Conservation (phyloP, 2,113 vertebrate genomes). For the Lepisosteus osseus region DNA sequence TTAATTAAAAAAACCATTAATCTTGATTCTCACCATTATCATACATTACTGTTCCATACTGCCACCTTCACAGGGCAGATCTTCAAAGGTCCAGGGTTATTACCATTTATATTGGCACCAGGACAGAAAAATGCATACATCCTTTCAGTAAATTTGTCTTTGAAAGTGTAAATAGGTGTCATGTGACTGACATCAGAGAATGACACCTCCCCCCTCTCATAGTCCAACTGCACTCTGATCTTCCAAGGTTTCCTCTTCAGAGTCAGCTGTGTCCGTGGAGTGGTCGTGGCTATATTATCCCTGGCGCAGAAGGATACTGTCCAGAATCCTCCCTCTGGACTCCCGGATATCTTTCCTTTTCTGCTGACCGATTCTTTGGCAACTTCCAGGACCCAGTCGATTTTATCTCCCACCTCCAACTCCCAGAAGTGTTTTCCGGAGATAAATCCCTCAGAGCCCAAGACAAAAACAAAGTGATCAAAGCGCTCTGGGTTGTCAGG, state of each 20-base stretch:
- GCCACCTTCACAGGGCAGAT: conserved; percentile 65
- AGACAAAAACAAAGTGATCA: conserved; percentile 66
- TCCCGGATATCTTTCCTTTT: conserved; percentile 64
- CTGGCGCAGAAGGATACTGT: conserved; percentile 64
- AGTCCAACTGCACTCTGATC: conserved; percentile 66
- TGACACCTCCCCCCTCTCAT: conserved; percentile 54
- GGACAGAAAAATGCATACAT: conserved; percentile 74
- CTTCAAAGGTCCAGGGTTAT: conserved; percentile 62
- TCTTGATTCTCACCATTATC: conserved; percentile 44
- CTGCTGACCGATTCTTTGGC: conserved; percentile 61
- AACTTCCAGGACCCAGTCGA: conserved; percentile 71
- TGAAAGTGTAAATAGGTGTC: conserved; percentile 61
- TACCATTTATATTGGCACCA: conserved; percentile 67
- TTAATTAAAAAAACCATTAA: no score
- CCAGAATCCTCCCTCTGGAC: conserved; percentile 68
- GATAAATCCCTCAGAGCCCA: conserved; percentile 64
- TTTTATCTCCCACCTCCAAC: conserved; percentile 64
- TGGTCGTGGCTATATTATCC: conserved; percentile 65
- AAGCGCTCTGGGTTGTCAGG: conserved; percentile 67
- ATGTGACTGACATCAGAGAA: conserved; percentile 62
- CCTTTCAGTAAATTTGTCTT: conserved; percentile 57
- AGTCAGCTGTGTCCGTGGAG: conserved; percentile 49
- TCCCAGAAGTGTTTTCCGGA: conserved; percentile 69
- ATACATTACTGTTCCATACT: conserved; percentile 66
- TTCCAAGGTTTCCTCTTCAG: conserved; percentile 42